Base-by-base conservation (phyloP, 2,888 invertebrate species). In the Eupeodes luniger region DNA sequence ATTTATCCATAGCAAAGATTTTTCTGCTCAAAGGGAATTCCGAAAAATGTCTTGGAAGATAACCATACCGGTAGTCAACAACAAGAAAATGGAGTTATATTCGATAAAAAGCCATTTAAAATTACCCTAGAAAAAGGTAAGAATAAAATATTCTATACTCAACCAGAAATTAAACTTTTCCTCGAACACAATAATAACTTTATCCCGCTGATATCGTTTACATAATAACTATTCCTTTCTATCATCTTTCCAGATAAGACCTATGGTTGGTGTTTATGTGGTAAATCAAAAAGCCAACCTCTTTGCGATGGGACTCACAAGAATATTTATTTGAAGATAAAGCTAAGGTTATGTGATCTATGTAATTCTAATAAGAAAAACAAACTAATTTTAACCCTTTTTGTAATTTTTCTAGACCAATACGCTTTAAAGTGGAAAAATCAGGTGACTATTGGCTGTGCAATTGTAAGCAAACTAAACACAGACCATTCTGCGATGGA, bases 401-500 rank as follows among this genome's bases (percentile, higher is more conserved):
- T 49, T 36, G 27, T 9, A 6, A 82, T 83, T 57, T 74, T 94
- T 94, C 59, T 93, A 96, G 96, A 89, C 99, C 99, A 0, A 94
- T 99, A 5, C 94, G 95, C 84, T 99, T 99, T 92, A 94, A 95
- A 90, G 98, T 99, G 2, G 96, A 96, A 70, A 96, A 98, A 94
- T 96, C 96, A 0, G 98, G 97, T 91, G 97, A 98, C 19, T 99
- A 98, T 92, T 98, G 98, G 97, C 94, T 99, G n/a, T 99, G 99
- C 93, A 98, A 98, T 92, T 99, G 99, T 93, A 99, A 99, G 93
- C 99, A 99, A 92, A 98, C 99, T 0, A 95, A 95, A 69, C 97
- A 97, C 90, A 95, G 98, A 89, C 99, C 99, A 1, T 99, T 99
- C 93, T 99, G 99, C 94, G 99, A 99, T 94, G 99, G 99, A 11